phyloP scores from a whole-genome alignment of 2,888 invertebrate species.

The Heteropelma amictum region DNA sequence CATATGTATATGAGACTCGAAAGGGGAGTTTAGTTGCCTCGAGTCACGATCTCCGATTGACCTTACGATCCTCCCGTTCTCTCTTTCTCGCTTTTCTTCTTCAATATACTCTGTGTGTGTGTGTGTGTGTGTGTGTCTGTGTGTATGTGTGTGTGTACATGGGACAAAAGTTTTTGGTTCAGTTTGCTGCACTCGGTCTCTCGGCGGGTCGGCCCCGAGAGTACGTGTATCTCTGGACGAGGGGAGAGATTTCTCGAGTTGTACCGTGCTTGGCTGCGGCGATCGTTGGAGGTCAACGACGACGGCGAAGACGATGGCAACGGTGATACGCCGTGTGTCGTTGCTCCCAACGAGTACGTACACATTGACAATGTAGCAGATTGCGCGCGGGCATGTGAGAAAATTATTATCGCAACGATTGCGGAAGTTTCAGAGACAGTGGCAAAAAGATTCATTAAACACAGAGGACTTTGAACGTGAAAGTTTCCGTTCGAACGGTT shows the following conservation, averaged over 20 bases:
- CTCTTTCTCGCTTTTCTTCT: neutral
- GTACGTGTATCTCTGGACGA: neutral
- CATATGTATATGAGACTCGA: constrained; percentile 1
- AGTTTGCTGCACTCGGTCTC: constrained; percentile 35
- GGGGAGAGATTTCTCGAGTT: constrained; percentile 23
- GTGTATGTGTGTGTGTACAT: neutral
- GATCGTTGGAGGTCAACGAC: constrained; percentile 50
- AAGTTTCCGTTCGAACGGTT: no score
- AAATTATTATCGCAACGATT: no score
- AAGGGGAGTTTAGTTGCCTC: constrained; percentile 38
- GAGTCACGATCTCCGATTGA: constrained; percentile 55
- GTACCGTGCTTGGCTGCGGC: constrained; percentile 15
- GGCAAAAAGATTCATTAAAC: no score
- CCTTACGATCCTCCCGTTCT: constrained; percentile 44
- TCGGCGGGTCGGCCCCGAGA: neutral
- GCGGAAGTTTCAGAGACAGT: no score
- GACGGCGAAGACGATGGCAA: constrained; percentile 18
- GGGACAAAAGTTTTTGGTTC: constrained; percentile 38
- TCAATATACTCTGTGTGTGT: neutral
- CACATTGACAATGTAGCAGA: constrained; percentile 24
- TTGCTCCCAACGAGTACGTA: constrained; percentile 29
- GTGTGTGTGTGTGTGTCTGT: neutral
- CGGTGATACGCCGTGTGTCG: constrained; percentile 25
- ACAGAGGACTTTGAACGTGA: no score
- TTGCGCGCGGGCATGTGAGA: no score